These are phyloP conservation scores for Cyrtorhinus lividipennis DNA, from an alignment of 1,140 invertebrate species.

Conservation along the genomic window DNA sequence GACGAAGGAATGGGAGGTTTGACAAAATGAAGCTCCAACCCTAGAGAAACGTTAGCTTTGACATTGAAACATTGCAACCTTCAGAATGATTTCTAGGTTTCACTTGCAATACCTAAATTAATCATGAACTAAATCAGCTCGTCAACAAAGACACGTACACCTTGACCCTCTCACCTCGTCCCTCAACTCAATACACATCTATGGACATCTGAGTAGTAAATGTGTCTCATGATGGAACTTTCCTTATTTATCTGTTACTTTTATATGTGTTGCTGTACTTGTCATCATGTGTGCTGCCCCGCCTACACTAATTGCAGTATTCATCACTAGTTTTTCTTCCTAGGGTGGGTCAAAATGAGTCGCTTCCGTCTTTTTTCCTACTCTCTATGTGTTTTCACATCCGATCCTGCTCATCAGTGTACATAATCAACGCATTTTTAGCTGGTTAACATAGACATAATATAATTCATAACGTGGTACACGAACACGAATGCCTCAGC, in stretches of 20 bases:
- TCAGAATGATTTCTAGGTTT: too few relatives aligned
- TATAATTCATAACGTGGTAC: too few relatives aligned
- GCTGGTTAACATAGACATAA: too few relatives aligned
- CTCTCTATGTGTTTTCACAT: constrained; percentile 12
- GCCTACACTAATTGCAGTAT: neutral
- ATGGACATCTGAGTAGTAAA: constrained; percentile 10
- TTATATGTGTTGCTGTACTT: constrained; percentile 11
- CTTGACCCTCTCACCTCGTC: neutral
- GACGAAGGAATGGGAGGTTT: too few relatives aligned
- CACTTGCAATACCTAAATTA: neutral
- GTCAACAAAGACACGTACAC: neutral
- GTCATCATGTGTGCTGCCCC: neutral
- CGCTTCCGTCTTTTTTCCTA: neutral
- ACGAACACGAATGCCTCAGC: too few relatives aligned
- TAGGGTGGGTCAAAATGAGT: neutral
- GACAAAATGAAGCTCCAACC: too few relatives aligned
- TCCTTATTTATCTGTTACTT: neutral
- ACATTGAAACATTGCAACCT: too few relatives aligned
- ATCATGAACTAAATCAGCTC: neutral
- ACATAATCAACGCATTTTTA: constrained; percentile 11
- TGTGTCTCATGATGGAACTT: constrained; percentile 1
- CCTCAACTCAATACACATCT: neutral
- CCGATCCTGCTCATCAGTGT: constrained; percentile 2
- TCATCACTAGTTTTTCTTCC: neutral
- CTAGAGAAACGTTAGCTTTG: too few relatives aligned